Conservation (phyloP, 2,113 vertebrate species). For the Proteles cristata region DNA sequence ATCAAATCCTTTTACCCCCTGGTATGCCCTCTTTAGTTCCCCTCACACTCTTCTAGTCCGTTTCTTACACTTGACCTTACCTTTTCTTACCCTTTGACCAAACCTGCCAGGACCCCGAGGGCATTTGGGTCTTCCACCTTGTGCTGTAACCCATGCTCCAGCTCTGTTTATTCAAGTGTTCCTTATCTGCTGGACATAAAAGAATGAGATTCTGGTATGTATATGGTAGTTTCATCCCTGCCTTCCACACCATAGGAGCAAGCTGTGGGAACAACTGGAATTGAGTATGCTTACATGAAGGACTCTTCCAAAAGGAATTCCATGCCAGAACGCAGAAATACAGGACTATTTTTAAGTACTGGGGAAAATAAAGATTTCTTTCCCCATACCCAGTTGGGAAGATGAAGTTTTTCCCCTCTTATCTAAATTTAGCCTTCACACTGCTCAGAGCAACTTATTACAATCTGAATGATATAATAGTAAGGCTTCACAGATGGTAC, state of each 20-base stretch:
- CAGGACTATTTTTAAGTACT: not conserved
- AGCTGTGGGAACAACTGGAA: not conserved
- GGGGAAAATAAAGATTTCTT: conserved; percentile 16
- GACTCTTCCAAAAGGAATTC: not conserved
- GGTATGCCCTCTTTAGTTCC: not conserved
- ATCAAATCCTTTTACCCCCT: not conserved
- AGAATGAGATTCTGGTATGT: not conserved
- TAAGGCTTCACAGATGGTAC: not conserved
- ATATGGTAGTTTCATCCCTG: not conserved
- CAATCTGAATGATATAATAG: not conserved
- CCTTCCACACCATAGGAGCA: not conserved
- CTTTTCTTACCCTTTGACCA: not conserved
- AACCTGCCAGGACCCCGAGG: not conserved
- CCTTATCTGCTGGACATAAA: not conserved
- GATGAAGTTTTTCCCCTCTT: not conserved
- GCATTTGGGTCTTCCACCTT: not conserved
- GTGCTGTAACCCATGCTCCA: not conserved
- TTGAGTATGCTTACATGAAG: not conserved
- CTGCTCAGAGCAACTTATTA: not conserved
- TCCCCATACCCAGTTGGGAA: not conserved
- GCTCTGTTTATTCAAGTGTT: not conserved
- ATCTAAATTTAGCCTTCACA: not conserved
- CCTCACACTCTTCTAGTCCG: not conserved
- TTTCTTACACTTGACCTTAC: not conserved
- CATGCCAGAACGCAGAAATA: not conserved